Evolutionary conservation across 2,113 vertebrate genomes (phyloP), one percentile per base, ranked within the genome.

Genomic region (Thomomys bottae): DNA sequence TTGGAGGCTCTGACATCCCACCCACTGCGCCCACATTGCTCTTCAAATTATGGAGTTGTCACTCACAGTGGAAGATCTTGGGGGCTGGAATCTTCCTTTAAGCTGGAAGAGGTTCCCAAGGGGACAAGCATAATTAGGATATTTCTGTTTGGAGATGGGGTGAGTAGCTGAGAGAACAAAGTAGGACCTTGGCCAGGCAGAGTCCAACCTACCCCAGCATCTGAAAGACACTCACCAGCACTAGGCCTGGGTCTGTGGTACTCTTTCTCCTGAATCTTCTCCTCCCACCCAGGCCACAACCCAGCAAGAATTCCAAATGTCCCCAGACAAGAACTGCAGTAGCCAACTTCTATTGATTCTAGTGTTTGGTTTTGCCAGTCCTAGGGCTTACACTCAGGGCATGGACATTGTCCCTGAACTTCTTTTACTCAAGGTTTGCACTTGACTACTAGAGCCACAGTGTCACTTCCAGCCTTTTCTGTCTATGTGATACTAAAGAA

Each of bases 61-160:
- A 95, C 84, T 95, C 94, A 93, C 30, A 0, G 32, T 1, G 21
- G 42, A 66, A 75, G 64, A 91, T 85, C 82, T 64, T 34, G 0
- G 12, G 36, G 84, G 77, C 80, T 95, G 94, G 94, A 94, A 96
- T 90, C 96, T 96, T 96, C 96, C 92, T 93, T 36, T 12, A 10
- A 90, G 75, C 72, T 14, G 0, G 8, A 87, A 49, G 87, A 94
- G 64, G 40, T 12, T 80, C 85, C 88, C 86, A 20, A 0, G 80
- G 71, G 93, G 28, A 21, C 63, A 72, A 10, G 57, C n/a, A 45
- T 21, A 30, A 92, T 70, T 64, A 80, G 76, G 10, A 34, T 34
- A 92, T 72, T 34, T 81, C 78, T 72, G 17, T 21, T 68, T 23
- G 2, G 17, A 68, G 61, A 72, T 2, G 38, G 21, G 28, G 66